Evolutionary conservation across 2,797 vertebrate genomes (phyloP).

Genomic region (Eospalax fontanierii): DNA sequence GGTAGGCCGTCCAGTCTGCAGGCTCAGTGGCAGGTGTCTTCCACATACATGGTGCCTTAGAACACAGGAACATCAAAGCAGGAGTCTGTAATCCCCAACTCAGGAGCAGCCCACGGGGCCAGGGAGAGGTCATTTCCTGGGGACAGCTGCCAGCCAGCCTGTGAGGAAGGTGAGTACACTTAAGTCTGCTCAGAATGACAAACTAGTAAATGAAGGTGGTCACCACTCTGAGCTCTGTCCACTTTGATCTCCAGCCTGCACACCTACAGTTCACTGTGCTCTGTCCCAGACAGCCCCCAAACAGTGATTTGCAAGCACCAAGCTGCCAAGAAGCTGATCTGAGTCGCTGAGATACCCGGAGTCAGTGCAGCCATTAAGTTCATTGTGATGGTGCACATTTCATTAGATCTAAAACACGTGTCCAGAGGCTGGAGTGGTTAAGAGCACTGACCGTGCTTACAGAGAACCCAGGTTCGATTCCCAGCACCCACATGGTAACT

Average conservation of each 20-base stretch:
- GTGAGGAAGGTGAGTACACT: not conserved
- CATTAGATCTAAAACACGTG: conserved; percentile 70
- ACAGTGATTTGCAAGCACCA: not conserved
- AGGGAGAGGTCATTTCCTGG: not conserved
- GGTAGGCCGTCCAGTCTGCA: not conserved
- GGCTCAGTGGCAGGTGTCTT: not conserved
- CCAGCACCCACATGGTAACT: no score
- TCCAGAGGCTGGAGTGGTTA: no score
- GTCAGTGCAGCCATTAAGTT: conserved; percentile 20
- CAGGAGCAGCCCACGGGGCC: not conserved
- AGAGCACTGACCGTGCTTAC: no score
- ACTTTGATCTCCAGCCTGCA: not conserved
- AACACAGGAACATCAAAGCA: not conserved
- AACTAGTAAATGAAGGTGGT: not conserved
- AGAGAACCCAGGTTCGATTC: no score
- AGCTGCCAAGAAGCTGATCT: conserved; percentile 23
- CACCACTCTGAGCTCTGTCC: not conserved
- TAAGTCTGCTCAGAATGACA: not conserved
- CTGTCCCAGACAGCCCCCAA: not conserved
- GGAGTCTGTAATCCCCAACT: not conserved
- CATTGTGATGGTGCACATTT: conserved; percentile 57
- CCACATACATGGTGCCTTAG: not conserved
- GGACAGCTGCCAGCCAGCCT: not conserved
- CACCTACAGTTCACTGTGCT: not conserved
- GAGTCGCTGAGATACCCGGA: not conserved